These are phyloP conservation scores for Oasisia sp. DNA, from an alignment of 2,888 invertebrate genomes.

Conservation along the genomic window DNA sequence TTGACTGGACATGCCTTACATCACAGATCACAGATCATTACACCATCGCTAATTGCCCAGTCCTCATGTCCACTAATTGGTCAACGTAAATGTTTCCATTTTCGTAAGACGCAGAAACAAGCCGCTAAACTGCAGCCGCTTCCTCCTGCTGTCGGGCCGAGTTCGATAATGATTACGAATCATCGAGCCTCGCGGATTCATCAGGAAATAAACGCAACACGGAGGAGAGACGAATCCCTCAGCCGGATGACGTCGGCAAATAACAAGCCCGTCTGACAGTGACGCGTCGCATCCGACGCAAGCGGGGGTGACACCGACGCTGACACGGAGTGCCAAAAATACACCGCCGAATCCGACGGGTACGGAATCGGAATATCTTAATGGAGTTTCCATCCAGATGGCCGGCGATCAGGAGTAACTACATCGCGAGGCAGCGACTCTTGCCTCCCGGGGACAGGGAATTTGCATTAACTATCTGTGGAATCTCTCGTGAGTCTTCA, in stretches of 20 bases:
- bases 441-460: neutral
- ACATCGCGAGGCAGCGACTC: neutral
- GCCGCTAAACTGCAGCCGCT: neutral
- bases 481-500: neutral
- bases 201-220: neutral
- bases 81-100: slow-evolving; percentile 8
- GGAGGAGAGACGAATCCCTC: neutral
- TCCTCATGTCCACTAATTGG: neutral
- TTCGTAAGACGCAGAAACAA: neutral
- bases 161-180: slow-evolving; percentile 17
- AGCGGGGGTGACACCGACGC: neutral
- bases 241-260: neutral
- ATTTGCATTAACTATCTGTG: slow-evolving; percentile 3
- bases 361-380: neutral
- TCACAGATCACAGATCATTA: neutral
- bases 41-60: neutral
- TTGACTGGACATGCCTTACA: neutral
- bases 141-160: neutral
- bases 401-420: neutral
- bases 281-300: neutral
- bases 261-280: slow-evolving; percentile 12
- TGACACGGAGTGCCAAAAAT: neutral
- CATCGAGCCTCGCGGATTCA: neutral
- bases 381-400: slow-evolving; percentile 17
- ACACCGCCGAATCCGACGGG: neutral